A percentile compares a stretch with the other conserved stretches of the same genome.
These are phyloP conservation scores for Chymomyza costata DNA, from an alignment of 1,140 invertebrate species.

Conservation along the genomic window DNA sequence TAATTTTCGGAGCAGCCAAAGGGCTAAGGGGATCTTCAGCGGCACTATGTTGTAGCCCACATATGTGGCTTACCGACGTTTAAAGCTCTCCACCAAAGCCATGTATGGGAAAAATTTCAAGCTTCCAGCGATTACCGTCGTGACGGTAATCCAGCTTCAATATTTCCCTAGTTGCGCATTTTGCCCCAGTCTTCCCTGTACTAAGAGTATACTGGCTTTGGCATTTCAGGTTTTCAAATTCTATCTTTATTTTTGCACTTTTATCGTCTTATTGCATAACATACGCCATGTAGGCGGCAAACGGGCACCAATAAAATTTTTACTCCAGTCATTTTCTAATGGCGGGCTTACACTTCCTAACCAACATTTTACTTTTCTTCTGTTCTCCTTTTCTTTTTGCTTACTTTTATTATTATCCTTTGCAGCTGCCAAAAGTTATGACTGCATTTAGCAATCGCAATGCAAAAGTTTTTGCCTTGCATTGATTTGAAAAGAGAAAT, in stretches of 20 bases:
- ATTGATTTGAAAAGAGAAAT: conserved; percentile 65
- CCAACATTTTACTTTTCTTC: conserved; percentile 32
- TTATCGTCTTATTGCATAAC: conserved; percentile 47
- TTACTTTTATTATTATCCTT: conserved; percentile 13
- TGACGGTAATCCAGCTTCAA: too few species aligned
- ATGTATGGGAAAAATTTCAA: too few species aligned
- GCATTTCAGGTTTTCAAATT: too few species aligned
- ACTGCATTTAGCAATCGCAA: conserved; percentile 59
- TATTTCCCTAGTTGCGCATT: too few species aligned
- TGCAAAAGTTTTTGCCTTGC: conserved; percentile 55
- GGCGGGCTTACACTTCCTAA: conserved; percentile 64
- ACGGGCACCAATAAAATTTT: conserved; percentile 51
- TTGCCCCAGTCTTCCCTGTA: too few species aligned
- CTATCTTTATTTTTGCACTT: conserved; percentile 36
- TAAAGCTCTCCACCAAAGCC: too few species aligned
- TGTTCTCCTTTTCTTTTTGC: conserved; percentile 5
- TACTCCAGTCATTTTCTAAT: conserved; percentile 52
- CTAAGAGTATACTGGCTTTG: too few species aligned
- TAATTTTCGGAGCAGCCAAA: too few species aligned
- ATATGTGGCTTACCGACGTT: too few species aligned
- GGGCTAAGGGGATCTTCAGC: too few species aligned
- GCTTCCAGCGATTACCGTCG: too few species aligned
- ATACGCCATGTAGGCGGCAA: conserved; percentile 49
- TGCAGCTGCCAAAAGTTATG: conserved; percentile 67
- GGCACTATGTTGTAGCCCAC: too few species aligned